phyloP scores from a whole-genome alignment of 2,888 invertebrate species.

The Gastracanthus pulcherrimus region DNA sequence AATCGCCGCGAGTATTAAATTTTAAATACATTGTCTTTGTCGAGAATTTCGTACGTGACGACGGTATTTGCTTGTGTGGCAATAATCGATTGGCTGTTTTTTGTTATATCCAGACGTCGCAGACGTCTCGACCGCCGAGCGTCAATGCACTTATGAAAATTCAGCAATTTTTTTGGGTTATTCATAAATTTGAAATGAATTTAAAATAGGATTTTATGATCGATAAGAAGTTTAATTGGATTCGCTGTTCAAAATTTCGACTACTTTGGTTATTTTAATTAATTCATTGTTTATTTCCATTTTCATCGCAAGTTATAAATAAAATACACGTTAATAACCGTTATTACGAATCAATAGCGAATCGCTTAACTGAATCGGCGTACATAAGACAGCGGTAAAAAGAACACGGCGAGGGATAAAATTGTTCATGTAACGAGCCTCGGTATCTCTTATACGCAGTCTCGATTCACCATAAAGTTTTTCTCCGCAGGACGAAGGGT shows the following conservation, averaged over 20 bases:
- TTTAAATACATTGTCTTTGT: not conserved
- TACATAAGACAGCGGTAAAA: not conserved
- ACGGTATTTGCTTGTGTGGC: not conserved
- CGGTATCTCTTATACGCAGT: not conserved
- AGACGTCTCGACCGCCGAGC: not conserved
- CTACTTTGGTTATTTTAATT: no score
- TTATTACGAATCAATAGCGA: not conserved
- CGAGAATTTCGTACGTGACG: not conserved
- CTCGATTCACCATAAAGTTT: slow-evolving; percentile 13
- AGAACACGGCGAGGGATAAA: slow-evolving; percentile 49
- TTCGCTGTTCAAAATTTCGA: no score
- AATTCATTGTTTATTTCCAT: no score
- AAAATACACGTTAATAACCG: not conserved
- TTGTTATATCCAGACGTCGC: not conserved
- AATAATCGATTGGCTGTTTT: slow-evolving; percentile 4
- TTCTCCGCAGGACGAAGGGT: slow-evolving; percentile 27
- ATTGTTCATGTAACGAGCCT: slow-evolving; percentile 51
- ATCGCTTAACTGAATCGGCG: not conserved
- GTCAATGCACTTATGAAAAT: not conserved
- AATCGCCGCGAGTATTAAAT: not conserved
- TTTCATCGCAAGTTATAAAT: no score
- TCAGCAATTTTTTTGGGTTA: not conserved
- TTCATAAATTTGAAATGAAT: not conserved
- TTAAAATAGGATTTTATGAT: not conserved
- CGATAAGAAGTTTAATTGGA: no score